A percentile compares a stretch with the other conserved stretches of the same genome.
These are phyloP conservation scores for Furcula furcula DNA, from an alignment of 2,888 invertebrate species.

Conservation along the genomic window DNA sequence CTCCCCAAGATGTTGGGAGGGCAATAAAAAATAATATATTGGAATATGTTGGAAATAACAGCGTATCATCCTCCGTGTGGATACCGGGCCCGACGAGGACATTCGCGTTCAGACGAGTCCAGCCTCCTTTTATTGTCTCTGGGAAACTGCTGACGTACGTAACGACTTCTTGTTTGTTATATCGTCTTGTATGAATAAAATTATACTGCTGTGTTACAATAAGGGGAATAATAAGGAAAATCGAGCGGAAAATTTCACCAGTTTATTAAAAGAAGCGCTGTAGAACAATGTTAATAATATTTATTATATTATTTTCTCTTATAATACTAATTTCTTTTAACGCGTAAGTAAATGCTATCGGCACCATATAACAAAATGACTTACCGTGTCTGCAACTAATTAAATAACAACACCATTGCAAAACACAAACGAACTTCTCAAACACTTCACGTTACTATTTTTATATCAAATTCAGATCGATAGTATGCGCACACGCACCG, in stretches of 20 bases:
- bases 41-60: constrained; percentile 83
- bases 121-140: constrained; percentile 71
- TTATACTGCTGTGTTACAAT: constrained; percentile 51
- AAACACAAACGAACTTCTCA: constrained; percentile 1
- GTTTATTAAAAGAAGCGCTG: constrained; percentile 18
- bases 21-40: constrained; percentile 83
- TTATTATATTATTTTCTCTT: no score
- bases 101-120: constrained; percentile 73
- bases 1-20: constrained; percentile 44
- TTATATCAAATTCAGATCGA: constrained; percentile 35
- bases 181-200: constrained; percentile 58
- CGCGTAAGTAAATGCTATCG: no score
- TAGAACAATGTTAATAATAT: neutral
- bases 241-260: constrained; percentile 31
- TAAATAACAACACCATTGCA: constrained; percentile 8
- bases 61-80: constrained; percentile 77
- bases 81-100: constrained; percentile 58
- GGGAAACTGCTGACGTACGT: constrained; percentile 66
- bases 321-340: no score
- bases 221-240: constrained; percentile 51
- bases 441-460: constrained; percentile 17
- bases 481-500: constrained; percentile 71
- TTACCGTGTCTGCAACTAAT: no score
- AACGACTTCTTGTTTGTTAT: constrained; percentile 62
- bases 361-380: constrained; percentile 1